phyloP scores from a whole-genome alignment of 2,113 vertebrate genomes.

The Sialia sialis region DNA sequence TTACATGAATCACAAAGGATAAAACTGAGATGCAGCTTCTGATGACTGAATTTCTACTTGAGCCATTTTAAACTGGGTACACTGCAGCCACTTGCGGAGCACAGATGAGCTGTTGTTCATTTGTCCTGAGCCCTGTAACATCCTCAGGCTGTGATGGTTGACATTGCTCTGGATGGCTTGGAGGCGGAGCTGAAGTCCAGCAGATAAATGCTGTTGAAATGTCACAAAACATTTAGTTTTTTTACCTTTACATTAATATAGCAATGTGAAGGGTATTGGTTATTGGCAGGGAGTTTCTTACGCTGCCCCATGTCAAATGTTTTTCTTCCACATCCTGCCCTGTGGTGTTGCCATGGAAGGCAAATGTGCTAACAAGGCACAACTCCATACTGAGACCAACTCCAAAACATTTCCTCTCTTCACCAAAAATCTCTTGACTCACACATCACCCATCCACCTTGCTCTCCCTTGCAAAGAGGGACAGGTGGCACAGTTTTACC shows the following conservation, averaged over 20 bases:
- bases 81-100: slow-evolving; percentile 96
- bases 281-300: background rate
- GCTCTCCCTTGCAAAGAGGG: background rate
- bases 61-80: slow-evolving; percentile 98
- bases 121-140: slow-evolving; percentile 73
- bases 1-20: slow-evolving; percentile 86
- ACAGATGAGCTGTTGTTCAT: slow-evolving; percentile 79
- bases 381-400: background rate
- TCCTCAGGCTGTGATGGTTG: slow-evolving; percentile 91
- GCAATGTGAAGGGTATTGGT: background rate
- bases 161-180: slow-evolving; percentile 98
- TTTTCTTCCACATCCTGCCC: background rate
- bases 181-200: slow-evolving; percentile 92
- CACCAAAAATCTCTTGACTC: background rate
- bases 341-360: background rate
- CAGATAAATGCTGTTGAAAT: slow-evolving; percentile 88
- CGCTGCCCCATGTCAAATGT: background rate
- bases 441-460: background rate
- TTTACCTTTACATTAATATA: background rate
- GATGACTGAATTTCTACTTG: slow-evolving; percentile 99
- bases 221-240: background rate
- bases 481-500: background rate
- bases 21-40: slow-evolving; percentile 97
- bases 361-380: background rate
- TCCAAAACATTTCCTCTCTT: background rate